Evolutionary conservation across 2,113 vertebrate species (phyloP), one percentile per base, ranked within the genome.

Genomic region (Trinectes maculatus): DNA sequence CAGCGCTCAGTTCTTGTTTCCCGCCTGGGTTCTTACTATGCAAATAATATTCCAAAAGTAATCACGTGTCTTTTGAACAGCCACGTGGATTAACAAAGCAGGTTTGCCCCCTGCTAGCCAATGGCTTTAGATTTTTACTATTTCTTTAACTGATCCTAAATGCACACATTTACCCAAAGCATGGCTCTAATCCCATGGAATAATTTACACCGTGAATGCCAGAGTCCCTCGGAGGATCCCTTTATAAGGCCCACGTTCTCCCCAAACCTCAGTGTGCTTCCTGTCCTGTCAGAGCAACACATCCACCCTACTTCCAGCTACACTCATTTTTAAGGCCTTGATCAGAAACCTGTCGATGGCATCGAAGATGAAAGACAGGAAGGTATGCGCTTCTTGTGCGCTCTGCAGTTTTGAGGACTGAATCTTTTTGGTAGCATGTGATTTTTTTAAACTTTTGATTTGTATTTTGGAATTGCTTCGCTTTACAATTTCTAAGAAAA

Each of bases 11-110:
- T 89, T 89, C 91, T 84, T 85, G 91, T 89, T 89, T 90, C 91
- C 92, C 91, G 89, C 92, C 86, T 48, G 52, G 85, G 82, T 92
- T 86, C 86, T 94, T 92, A 90, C 94, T 93, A 93, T 93, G 93
- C 94, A 93, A 94, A 94, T 93, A 70, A 87, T 86, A 91, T 85
- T 92, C 92, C 87, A 60, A 85, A 74, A 85, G 80, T 82, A 86
- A 93, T 97, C 96, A 96, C 95, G 96, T 96, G 94, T 95, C 92
- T 87, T 92, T 93, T 93, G 91, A 94, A 93, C 91, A 91, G 94
- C 95, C 96, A 97, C 96, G 96, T 96, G 96, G 95, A 95, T 95
- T 91, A 95, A 96, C 95, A 97, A 95, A 96, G 94, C 94, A 94
- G 91, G 92, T 92, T 92, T 93, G 92, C 93, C 93, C 94, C 94